A percentile compares a stretch with the other conserved stretches of the same genome.
These are phyloP conservation scores for Penaeus chinensis DNA, from an alignment of 1,140 invertebrate species.

Conservation along the genomic window DNA sequence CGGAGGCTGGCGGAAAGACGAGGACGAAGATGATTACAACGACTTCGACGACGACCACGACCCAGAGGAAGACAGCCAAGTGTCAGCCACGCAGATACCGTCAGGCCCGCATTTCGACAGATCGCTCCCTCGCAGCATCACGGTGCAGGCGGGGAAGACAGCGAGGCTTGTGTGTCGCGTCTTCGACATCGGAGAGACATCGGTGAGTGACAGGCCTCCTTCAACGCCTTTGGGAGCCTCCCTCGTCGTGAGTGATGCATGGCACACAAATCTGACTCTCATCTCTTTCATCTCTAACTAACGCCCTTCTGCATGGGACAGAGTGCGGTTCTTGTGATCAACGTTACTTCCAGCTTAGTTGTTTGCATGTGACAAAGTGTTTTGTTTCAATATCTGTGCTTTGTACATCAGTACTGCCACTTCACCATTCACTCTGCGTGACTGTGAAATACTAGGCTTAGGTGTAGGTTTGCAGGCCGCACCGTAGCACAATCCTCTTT, in stretches of 20 bases:
- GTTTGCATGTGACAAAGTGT: too few species aligned
- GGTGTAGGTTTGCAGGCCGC: too few species aligned
- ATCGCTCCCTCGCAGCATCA: constrained; percentile 33
- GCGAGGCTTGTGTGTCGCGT: constrained; percentile 39
- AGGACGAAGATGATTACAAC: neutral
- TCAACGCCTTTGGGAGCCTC: neutral
- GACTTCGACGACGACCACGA: constrained; percentile 6
- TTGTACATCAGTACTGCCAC: too few species aligned
- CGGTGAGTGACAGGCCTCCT: constrained; percentile 27
- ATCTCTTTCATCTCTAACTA: too few species aligned
- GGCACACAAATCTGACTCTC: neutral
- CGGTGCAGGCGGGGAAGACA: constrained; percentile 45
- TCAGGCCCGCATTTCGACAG: constrained; percentile 35
- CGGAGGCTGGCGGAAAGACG: neutral
- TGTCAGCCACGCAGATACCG: neutral
- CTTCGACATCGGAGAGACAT: constrained; percentile 42
- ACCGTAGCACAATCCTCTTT: too few species aligned
- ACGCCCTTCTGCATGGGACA: too few species aligned
- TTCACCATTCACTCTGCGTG: too few species aligned
- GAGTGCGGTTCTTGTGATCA: too few species aligned
- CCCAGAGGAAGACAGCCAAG: neutral
- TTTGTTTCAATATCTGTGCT: too few species aligned
- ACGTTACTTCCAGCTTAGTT: too few species aligned
- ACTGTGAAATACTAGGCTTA: too few species aligned
- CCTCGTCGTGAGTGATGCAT: neutral